Base-by-base conservation (phyloP, 2,113 vertebrate species). In the Amphiprion ocellaris region DNA sequence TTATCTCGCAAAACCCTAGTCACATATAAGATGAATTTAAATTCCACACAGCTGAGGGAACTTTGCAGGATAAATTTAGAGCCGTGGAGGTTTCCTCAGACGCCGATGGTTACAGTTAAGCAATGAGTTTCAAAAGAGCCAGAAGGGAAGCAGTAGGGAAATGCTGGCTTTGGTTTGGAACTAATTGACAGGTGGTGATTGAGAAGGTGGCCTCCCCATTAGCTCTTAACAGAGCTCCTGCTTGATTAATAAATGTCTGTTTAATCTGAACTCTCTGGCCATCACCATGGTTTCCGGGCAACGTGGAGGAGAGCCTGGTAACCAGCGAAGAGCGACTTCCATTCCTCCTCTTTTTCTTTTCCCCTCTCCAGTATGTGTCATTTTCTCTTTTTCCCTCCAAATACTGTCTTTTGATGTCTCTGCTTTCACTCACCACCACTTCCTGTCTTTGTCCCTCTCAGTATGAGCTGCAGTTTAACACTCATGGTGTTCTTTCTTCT, bases 181-280 rank as follows among this genome's bases (percentile, higher is more conserved):
- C 78, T 65, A 69, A 85, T 30, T 85, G 68, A 69, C 19, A 64
- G 49, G 64, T 0, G 2, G 60, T 81, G 84, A 87, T 82, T 60
- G 79, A 83, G 61, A 72, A 70, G 70, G 67, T 71, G 66, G 50
- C 47, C 77, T 85, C 59, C 69, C 62, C 68, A 69, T 81, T 80
- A 86, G 73, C 23, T 74, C 50, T 66, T 69, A 80, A 85, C 82
- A 67, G 71, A 82, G 78, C 78, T 79, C 59, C 79, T 53, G 74
- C 62, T 64, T 83, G 66, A 91, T 92, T 82, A 86, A 89, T 92
- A 76, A 85, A 64, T 86, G 77, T 83, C 80, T 64, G 60, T 87
- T 89, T 77, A 89, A n/a, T 77, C 47, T 0, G 17, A 41, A 58
- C 41, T 56, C 56, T 55, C 59, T 37, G 21, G 64, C 64, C 67